Evolutionary conservation across 2,113 vertebrate genomes (phyloP), one percentile per base, ranked within the genome.

Genomic region (Coptodon bakossiorum): DNA sequence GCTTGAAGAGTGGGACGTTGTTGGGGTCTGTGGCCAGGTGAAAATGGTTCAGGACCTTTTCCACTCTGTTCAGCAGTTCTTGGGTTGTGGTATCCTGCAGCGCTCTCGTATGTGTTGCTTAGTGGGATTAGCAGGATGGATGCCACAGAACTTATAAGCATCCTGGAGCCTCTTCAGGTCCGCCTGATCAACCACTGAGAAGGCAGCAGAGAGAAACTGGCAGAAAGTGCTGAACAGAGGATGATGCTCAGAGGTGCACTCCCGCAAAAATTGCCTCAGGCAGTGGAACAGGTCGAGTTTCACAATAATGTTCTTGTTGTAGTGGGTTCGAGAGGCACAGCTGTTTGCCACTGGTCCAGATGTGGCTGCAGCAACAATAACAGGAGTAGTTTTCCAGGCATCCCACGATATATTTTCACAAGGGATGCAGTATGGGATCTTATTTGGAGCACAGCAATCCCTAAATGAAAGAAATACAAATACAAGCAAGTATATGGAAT

Each of bases 131-230:
- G 50, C n/a, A 8, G 82, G 0, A 22, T 10, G 13, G 0, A 73
- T 73, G 0, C 63, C 0, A 53, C 82, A 83, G 31, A 17, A 61
- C 57, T 61, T 17, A 1, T 31, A 17, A 61, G 57, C 57, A 61
- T 22, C 22, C 22, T 31, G 14, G 27, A 9, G 5, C 57, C 27
- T 61, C 1, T 61, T 31, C 57, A 17, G 27, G 27, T 0, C 0
- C 1, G 0, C 14, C 50, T 73, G 34, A 54, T 83, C 61, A 14
- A 83, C 61, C 8, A 71, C 48, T 54, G 48, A 71, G 31, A 83
- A 83, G 1, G 82, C 82, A 40, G 82, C 61, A 52, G n/a, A 54
- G 22, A 22, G 29, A 16, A 19, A 19, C 61, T 83, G 31, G 31
- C n/a, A 83, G 14, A 83, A 83, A 27, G 22, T 29, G 63, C 63